Base-by-base conservation (phyloP, 2,113 vertebrate genomes). In the Tilapia sparmanii region DNA sequence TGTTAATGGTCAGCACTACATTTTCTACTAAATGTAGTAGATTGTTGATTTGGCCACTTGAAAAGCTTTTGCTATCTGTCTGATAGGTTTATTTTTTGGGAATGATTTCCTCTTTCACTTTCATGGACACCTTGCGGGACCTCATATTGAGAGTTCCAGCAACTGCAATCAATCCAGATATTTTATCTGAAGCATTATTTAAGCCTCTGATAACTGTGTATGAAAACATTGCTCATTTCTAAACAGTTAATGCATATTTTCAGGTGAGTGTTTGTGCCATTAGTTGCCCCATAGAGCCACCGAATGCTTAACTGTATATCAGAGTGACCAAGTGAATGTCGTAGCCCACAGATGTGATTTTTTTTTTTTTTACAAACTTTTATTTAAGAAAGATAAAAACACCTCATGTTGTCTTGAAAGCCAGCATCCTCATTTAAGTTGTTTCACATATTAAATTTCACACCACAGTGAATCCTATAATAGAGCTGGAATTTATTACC, bases 271-370 rank as follows among this genome's bases (percentile, higher is more conserved):
- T 88, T 79, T 90, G 54, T 87, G 24, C 29, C 11, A 53, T 53
- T 24, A 31, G 76, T 63, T 55, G 66, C 86, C 83, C 84, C 81
- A 33, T 33, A 42, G 52, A 84, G 68, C 57, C 8, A 54, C 53
- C 47, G 9, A 80, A 73, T 66, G 13, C 87, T 88, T 86, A 33
- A 24, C 33, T 4, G 10, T 45, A 33, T 57, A 84, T 52, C 83
- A 78, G 45, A 78, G 66, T 86, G 87, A 90, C 89, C 47, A 84
- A 86, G 33, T 80, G 85, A 91, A 90, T 89, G 87, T 89, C 78
- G 19, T n/a, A 55, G 57, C 33, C 71, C 45, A 42, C 6, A 24
- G 10, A 84, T 87, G 57, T 87, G 40, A 82, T 80, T 22, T 73
- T 85, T 45, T 78, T 57, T 68, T 54, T 55, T 63, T 35, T 63